These are phyloP conservation scores for Oscheius onirici DNA, from an alignment of 2,888 invertebrate species.

Conservation along the genomic window DNA sequence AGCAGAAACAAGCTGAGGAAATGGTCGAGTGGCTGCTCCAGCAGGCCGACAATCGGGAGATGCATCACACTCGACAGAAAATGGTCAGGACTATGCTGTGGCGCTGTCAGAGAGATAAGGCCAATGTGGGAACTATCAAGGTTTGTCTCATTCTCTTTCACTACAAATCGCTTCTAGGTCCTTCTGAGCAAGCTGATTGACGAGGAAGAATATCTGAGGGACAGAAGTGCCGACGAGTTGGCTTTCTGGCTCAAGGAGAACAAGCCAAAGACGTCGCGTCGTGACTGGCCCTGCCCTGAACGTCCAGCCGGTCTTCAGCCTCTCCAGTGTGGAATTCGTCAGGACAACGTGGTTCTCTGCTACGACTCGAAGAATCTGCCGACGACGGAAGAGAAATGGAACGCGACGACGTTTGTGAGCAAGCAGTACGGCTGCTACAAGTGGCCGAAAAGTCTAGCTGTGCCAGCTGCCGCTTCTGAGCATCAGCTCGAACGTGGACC, in stretches of 20 bases:
- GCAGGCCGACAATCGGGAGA: neutral
- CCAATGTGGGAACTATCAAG: constrained; percentile 35
- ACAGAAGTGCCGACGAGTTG: constrained; percentile 37
- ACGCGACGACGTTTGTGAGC: constrained; percentile 39
- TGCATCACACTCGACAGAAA: constrained; percentile 40
- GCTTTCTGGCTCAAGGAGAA: constrained; percentile 46
- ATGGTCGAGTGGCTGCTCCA: constrained; percentile 19
- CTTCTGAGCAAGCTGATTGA: constrained; percentile 37
- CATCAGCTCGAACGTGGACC: neutral
- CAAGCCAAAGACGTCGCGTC: constrained; percentile 43
- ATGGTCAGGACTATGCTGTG: constrained; percentile 38
- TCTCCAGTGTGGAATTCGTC: constrained; percentile 31
- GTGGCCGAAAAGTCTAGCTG: constrained; percentile 36
- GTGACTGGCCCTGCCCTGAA: constrained; percentile 36
- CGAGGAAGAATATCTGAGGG: constrained; percentile 39
- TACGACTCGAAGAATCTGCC: constrained; percentile 53
- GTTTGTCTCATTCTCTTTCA: too few species aligned
- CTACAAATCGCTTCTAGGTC: too few species aligned
- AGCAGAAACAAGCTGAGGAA: neutral
- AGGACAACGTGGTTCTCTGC: constrained; percentile 36
- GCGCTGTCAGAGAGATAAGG: constrained; percentile 29
- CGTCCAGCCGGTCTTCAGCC: constrained; percentile 10
- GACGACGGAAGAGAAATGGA: constrained; percentile 48
- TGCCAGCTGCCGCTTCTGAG: constrained; percentile 27
- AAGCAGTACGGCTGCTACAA: constrained; percentile 42